Base-by-base conservation (phyloP, 2,797 vertebrate genomes). In the Brachyrhaphis roseni region DNA sequence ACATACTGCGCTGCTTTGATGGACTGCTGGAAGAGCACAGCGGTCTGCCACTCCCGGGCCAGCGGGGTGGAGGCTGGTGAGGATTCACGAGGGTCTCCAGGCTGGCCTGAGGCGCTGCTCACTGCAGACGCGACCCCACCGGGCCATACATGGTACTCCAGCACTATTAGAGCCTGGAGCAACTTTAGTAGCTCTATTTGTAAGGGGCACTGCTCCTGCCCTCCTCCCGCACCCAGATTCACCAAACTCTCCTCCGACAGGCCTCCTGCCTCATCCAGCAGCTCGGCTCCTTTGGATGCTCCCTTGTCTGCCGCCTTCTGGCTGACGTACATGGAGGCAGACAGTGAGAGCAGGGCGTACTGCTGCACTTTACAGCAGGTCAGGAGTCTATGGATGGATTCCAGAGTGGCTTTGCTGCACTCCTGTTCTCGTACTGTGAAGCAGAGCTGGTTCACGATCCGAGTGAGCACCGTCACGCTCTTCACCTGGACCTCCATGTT, bases 401-500 rank as follows among this genome's bases (percentile, higher is more conserved):
- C 97, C 41, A 91, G 8, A 0, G 26, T 79, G 23, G 4, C 43
- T 68, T 86, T 81, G 71, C 82, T 86, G 77, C 79, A 81, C 6
- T 84, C 89, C 46, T 92, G 90, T 66, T 87, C 84, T 53, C 70
- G 89, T 68, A 96, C 96, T 82, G 95, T 47, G 0, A 74, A 80
- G 39, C 95, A 90, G 78, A 99, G 94, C 90, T 98, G 97, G 0
- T 90, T 93, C 87, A 97, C 93, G 39, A 99, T 89, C 18, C 96
- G 92, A 5, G 97, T 97, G 78, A 99, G 93, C n/a, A 99, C 98
- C 85, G 97, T 96, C 57, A 98, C 97, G 0, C 98, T 99, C 86
- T 98, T 98, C 78, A 99, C 98, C 94, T 99, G 98, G 59, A 99
- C 98, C 0, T 99, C 98, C 20, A 97, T 93, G 95, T 99, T 99